Evolutionary conservation across 2,888 invertebrate genomes (phyloP).

Genomic region (Philereme transversata): DNA sequence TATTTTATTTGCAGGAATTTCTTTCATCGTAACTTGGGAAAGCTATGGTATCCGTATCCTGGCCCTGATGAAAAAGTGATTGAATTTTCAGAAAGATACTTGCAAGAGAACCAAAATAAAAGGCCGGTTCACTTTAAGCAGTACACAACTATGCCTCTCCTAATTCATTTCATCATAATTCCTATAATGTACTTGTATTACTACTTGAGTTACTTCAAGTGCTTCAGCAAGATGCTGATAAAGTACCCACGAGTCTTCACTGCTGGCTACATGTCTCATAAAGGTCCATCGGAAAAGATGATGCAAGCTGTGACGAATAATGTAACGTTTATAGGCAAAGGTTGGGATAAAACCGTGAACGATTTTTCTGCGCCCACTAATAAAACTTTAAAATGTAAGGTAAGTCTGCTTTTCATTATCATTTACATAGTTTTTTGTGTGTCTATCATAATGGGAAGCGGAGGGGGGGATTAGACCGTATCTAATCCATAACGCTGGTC

Average conservation of each 20-base stretch:
- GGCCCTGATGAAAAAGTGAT: constrained; percentile 54
- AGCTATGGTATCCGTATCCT: constrained; percentile 58
- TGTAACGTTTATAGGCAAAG: constrained; percentile 54
- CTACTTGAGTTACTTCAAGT: constrained; percentile 52
- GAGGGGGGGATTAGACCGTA: no score
- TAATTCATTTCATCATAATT: constrained; percentile 51
- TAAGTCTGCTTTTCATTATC: constrained; percentile 26
- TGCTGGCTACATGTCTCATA: constrained; percentile 54
- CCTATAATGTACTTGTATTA: constrained; percentile 53
- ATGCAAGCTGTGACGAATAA: constrained; percentile 50
- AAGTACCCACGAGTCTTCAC: constrained; percentile 56
- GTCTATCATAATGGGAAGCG: no score
- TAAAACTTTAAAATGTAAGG: constrained; percentile 50
- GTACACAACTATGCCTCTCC: constrained; percentile 53
- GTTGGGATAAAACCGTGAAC: constrained; percentile 44
- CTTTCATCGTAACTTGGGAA: constrained; percentile 52
- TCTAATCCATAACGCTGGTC: no score
- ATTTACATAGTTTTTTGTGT: no score
- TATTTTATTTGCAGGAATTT: constrained; percentile 51
- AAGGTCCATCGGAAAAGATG: constrained; percentile 55
- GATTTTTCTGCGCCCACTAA: constrained; percentile 36
- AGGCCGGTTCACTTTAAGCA: constrained; percentile 50
- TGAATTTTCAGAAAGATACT: constrained; percentile 56
- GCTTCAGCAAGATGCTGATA: constrained; percentile 53
- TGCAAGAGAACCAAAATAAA: constrained; percentile 45